phyloP scores from a whole-genome alignment of 2,113 vertebrate genomes.

The Clarias macrocephalus region DNA sequence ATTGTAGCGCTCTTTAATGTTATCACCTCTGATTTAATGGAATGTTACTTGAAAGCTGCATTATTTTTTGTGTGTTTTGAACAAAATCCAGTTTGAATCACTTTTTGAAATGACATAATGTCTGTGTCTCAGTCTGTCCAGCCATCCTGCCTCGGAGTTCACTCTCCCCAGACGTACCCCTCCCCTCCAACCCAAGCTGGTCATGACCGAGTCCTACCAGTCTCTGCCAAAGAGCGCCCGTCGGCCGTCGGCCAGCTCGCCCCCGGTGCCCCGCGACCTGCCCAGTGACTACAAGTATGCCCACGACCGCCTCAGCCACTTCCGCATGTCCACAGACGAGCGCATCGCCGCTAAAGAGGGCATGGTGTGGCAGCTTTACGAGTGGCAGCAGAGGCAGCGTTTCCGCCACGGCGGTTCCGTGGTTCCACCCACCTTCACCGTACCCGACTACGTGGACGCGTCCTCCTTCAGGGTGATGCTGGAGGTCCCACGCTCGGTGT shows the following conservation, averaged over 20 bases:
- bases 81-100: background rate
- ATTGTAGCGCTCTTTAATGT: background rate
- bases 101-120: background rate
- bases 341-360: constrained; percentile 90
- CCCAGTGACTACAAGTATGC: constrained; percentile 98
- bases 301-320: constrained; percentile 92
- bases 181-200: constrained; percentile 77
- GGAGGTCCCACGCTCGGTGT: constrained; percentile 92
- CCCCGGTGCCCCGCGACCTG: constrained; percentile 78
- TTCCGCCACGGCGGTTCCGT: constrained; percentile 96
- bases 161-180: constrained; percentile 81
- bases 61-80: background rate
- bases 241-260: constrained; percentile 79
- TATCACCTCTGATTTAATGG: background rate
- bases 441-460: constrained; percentile 81
- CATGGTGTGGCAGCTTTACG: constrained; percentile 96
- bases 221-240: constrained; percentile 88
- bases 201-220: constrained; percentile 82
- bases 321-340: constrained; percentile 95
- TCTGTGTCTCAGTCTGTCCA: constrained; percentile 54
- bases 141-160: constrained; percentile 76
- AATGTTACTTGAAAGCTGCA: background rate
- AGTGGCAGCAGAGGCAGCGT: constrained; percentile 98
- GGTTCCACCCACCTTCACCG: constrained; percentile 80
- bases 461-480: constrained; percentile 83